These are phyloP conservation scores for Cyprinodon brontotheroides DNA, from an alignment of 2,113 vertebrate genomes.

Conservation along the genomic window DNA sequence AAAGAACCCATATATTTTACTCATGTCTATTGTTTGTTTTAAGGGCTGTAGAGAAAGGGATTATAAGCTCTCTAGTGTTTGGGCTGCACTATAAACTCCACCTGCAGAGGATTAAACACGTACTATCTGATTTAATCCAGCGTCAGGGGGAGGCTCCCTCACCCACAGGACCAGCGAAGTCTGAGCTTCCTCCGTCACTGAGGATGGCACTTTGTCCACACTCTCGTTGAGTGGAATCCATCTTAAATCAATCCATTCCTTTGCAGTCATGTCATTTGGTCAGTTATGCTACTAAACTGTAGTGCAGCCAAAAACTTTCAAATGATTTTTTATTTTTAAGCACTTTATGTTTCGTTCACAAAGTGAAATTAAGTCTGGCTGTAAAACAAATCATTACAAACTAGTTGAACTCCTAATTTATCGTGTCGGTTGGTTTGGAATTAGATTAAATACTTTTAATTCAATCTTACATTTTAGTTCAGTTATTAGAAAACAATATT, in stretches of 20 bases:
- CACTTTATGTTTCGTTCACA: too few relatives aligned
- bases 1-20: not conserved
- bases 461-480: too few relatives aligned
- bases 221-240: not conserved
- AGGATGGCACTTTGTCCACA: conserved; percentile 33
- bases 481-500: too few relatives aligned
- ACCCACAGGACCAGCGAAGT: conserved; percentile 30
- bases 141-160: conserved; percentile 42
- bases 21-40: conserved; percentile 1
- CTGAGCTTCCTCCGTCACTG: conserved; percentile 41
- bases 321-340: too few relatives aligned
- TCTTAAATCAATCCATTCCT: not conserved
- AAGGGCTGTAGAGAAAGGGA: conserved; percentile 33
- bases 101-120: conserved; percentile 69
- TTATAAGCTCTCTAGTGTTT: conserved; percentile 68
- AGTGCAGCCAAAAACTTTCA: too few relatives aligned
- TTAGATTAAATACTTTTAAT: too few relatives aligned
- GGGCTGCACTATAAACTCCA: conserved; percentile 55
- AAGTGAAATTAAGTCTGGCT: too few relatives aligned
- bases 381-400: too few relatives aligned
- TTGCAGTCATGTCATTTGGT: too few relatives aligned
- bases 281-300: too few relatives aligned
- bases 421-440: too few relatives aligned
- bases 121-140: conserved; percentile 75
- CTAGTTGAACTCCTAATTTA: too few relatives aligned